Percentiles rank a stretch among this genome's conserved stretches.
phyloP scores from a whole-genome alignment of 2,797 vertebrate genomes.

The Onychomys leucogaster region DNA sequence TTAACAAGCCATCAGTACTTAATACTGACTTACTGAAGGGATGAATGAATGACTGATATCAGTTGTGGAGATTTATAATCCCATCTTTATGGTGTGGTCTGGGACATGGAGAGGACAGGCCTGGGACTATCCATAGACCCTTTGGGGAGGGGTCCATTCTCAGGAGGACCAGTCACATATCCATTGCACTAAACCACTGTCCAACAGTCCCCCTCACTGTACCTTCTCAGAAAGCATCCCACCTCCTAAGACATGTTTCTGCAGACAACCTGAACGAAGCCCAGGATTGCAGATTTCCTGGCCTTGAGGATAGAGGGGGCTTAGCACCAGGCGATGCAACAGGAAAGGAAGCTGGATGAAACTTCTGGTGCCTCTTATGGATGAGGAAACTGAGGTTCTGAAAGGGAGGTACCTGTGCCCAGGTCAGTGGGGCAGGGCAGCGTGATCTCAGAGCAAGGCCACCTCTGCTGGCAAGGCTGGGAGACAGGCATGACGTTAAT shows the following conservation, averaged over 20 bases:
- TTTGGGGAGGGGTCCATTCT: not conserved
- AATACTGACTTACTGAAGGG: not conserved
- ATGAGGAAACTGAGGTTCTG: slow-evolving; percentile 6
- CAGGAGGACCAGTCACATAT: not conserved
- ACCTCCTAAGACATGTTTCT: not conserved
- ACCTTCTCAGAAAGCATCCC: not conserved
- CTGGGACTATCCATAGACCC: not conserved
- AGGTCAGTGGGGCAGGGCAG: not conserved
- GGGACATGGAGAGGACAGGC: too few species aligned
- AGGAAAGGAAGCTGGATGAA: not conserved
- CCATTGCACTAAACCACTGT: not conserved
- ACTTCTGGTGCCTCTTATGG: not conserved
- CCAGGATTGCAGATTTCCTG: not conserved
- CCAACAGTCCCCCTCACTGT: not conserved
- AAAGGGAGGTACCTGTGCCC: too few species aligned
- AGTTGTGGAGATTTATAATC: not conserved
- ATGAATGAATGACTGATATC: not conserved
- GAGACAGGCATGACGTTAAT: not conserved
- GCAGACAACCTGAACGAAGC: not conserved
- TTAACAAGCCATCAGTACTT: not conserved
- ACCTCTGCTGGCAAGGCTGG: not conserved
- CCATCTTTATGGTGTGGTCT: not conserved
- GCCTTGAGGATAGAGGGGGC: not conserved
- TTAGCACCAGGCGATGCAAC: not conserved
- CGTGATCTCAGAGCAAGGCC: not conserved